A percentile compares a stretch with the other conserved stretches of the same genome.
Conservation (phyloP, 2,113 vertebrate species). For the Lagopus leucura region DNA sequence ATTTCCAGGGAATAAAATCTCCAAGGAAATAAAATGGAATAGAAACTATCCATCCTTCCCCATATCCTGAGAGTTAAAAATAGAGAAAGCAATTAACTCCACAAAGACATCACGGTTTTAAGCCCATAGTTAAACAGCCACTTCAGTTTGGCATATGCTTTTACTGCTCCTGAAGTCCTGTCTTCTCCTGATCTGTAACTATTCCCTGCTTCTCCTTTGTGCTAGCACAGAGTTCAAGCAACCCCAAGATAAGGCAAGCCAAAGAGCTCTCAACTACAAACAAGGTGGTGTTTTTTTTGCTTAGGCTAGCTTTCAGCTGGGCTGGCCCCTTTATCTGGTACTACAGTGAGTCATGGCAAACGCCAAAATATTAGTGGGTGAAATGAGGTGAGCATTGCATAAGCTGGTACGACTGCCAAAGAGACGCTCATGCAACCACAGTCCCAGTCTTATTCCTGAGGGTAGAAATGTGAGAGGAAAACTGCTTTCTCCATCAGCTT, state of each 20-base stretch:
- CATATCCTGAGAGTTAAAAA: slow-evolving; percentile 1
- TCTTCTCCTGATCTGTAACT: not conserved
- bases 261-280: not conserved
- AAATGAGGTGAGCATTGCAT: slow-evolving; percentile 68
- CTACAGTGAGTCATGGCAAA: no score
- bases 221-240: not conserved
- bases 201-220: not conserved
- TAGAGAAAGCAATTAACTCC: not conserved
- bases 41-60: slow-evolving; percentile 7
- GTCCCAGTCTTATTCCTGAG: not conserved
- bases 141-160: not conserved
- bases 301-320: not conserved
- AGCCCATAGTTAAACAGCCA: not conserved
- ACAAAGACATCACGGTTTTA: not conserved
- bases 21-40: slow-evolving; percentile 12
- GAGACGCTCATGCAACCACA: slow-evolving; percentile 21
- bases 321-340: not conserved
- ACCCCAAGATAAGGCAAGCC: not conserved
- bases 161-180: not conserved
- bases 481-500: not conserved
- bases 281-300: not conserved
- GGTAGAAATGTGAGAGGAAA: slow-evolving; percentile 18
- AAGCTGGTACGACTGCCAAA: slow-evolving; percentile 50
- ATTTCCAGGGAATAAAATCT: slow-evolving; percentile 57
- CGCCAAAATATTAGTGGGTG: slow-evolving; percentile 56